These are phyloP conservation scores for Agrochola macilenta DNA, from an alignment of 2,888 invertebrate genomes.

Conservation along the genomic window DNA sequence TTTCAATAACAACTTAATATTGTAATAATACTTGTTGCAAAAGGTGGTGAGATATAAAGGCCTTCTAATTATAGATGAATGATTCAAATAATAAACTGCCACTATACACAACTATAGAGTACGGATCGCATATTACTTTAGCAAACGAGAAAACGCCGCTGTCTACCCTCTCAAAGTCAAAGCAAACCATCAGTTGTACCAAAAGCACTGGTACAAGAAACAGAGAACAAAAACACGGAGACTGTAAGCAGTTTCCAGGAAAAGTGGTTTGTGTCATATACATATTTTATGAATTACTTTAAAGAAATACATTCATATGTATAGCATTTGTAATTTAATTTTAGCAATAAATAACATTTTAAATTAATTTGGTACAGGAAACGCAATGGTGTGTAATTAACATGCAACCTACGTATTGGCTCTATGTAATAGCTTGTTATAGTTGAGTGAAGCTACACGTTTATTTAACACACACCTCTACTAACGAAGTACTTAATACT, in stretches of 20 bases:
- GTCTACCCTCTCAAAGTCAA: background rate
- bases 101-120: background rate
- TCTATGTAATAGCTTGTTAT: constrained; percentile 8
- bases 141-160: background rate
- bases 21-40: background rate
- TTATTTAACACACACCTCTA: constrained; percentile 1
- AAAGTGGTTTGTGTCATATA: background rate
- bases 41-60: background rate
- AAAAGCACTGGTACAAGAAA: background rate
- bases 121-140: background rate
- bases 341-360: background rate
- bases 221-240: background rate
- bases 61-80: background rate
- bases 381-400: constrained; percentile 26
- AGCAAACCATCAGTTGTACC: background rate
- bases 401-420: constrained; percentile 18
- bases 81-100: background rate
- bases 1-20: background rate
- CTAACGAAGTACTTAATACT: background rate
- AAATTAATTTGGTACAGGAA: constrained; percentile 18
- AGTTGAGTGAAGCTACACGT: background rate
- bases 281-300: background rate
- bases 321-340: constrained; percentile 6
- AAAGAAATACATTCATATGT: background rate
- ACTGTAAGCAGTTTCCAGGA: background rate